Conservation (phyloP, 1,140 invertebrate species). For the Maconellicoccus hirsutus region DNA sequence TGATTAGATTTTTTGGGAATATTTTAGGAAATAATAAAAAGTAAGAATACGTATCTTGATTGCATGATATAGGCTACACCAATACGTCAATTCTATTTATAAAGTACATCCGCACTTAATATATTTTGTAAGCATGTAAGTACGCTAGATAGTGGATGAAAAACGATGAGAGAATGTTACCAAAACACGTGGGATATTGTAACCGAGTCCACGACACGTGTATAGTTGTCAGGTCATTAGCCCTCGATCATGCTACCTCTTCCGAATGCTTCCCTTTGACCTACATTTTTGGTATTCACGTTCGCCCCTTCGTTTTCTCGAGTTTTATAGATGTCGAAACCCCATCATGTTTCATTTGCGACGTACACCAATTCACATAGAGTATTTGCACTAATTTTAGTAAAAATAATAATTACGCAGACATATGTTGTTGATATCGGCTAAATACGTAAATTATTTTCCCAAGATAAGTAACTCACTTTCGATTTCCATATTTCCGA, state of each 20-base stretch:
- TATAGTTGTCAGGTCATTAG: neutral
- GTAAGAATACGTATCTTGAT: neutral
- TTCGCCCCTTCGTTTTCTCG: neutral
- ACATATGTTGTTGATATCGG: too few relatives aligned
- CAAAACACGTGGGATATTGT: neutral
- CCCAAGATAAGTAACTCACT: too few relatives aligned
- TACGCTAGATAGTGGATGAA: neutral
- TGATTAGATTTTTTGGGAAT: too few relatives aligned
- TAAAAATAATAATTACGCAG: too few relatives aligned
- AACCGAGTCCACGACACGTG: conserved; percentile 6
- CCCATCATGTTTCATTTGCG: neutral
- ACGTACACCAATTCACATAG: neutral
- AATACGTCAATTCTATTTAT: neutral
- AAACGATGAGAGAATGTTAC: neutral
- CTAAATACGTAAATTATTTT: too few relatives aligned
- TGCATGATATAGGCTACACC: neutral
- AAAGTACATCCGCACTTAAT: neutral
- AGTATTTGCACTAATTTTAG: neutral
- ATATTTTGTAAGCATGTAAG: neutral
- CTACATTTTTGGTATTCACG: neutral
- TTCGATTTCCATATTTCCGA: too few relatives aligned
- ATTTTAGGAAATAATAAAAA: too few relatives aligned
- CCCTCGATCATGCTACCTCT: neutral
- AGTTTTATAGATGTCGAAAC: neutral
- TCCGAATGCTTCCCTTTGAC: neutral